Percentiles rank a stretch among this genome's conserved stretches.
phyloP scores from a whole-genome alignment of 2,797 vertebrate species.

The Ctenopoma multispine region DNA sequence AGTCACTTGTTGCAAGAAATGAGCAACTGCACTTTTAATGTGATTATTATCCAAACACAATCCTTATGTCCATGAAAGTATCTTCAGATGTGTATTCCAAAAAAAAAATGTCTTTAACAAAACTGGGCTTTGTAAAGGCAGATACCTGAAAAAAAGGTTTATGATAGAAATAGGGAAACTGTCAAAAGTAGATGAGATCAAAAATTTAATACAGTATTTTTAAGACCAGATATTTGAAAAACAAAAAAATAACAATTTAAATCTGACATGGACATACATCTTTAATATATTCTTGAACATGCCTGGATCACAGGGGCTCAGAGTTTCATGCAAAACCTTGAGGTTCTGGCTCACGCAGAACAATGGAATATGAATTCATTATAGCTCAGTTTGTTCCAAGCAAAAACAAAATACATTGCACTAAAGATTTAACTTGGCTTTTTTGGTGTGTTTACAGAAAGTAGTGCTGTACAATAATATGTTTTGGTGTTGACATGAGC shows the following conservation, averaged over 20 bases:
- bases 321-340: neutral
- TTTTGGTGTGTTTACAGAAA: neutral
- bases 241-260: no score
- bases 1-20: no score
- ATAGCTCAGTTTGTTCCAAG: neutral
- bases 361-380: neutral
- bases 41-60: neutral
- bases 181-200: no score
- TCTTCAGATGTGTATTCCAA: neutral
- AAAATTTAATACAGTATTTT: no score
- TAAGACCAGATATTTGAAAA: no score
- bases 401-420: neutral
- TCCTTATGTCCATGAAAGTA: no score
- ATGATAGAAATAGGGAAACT: no score
- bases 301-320: neutral
- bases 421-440: no score
- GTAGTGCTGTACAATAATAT: neutral
- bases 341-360: neutral
- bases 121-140: neutral
- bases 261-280: neutral
- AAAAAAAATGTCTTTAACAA: no score
- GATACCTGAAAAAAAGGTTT: neutral
- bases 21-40: no score
- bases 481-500: conserved; percentile 8
- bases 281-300: neutral